phyloP scores from a whole-genome alignment of 2,797 vertebrate species.

The Crypturellus tataupa region DNA sequence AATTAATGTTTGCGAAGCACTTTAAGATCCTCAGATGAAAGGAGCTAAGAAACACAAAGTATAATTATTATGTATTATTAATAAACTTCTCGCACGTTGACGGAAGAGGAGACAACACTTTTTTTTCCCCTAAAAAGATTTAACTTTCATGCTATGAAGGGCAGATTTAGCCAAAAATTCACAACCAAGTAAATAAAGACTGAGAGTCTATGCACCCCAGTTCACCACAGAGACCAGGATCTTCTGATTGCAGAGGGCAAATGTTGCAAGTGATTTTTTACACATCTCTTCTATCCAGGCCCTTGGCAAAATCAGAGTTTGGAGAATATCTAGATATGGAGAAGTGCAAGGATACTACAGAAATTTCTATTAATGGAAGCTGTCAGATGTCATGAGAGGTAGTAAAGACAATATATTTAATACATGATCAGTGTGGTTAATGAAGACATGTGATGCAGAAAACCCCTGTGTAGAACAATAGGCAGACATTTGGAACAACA shows the following conservation, averaged over 20 bases:
- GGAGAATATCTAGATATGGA: background rate
- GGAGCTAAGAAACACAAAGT: background rate
- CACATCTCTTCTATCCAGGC: background rate
- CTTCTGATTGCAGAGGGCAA: background rate
- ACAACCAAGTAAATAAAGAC: background rate
- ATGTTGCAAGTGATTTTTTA: background rate
- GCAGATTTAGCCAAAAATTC: constrained; percentile 1
- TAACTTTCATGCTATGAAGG: background rate
- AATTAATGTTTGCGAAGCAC: constrained; percentile 58
- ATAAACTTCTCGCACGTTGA: constrained; percentile 60
- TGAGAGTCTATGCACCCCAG: background rate
- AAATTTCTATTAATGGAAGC: background rate
- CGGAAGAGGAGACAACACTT: background rate
- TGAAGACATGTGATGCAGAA: rapidly evolving
- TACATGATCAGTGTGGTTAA: background rate
- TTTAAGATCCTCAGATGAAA: constrained; percentile 61
- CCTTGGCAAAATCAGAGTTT: rapidly evolving
- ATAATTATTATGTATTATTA: constrained; percentile 73
- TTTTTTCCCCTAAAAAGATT: background rate
- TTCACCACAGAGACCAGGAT: background rate
- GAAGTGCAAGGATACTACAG: background rate
- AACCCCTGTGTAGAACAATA: background rate
- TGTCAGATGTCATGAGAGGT: background rate
- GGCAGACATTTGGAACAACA: background rate
- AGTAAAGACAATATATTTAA: background rate